Base-by-base conservation (phyloP, 2,113 vertebrate species). In the Malurus cyaneus region DNA sequence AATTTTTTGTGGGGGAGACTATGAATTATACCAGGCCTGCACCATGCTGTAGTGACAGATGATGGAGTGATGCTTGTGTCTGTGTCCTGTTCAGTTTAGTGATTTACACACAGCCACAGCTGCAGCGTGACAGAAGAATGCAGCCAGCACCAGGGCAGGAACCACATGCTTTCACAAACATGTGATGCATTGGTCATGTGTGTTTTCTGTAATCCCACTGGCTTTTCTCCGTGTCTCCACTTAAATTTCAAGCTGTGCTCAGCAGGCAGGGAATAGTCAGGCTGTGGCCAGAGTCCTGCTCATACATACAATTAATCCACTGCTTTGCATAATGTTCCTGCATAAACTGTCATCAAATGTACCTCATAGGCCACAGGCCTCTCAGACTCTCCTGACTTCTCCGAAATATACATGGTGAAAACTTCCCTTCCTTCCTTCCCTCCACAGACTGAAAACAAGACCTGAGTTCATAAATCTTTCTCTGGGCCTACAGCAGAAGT, bases 1-100 rank as follows among this genome's bases (percentile, higher is more conserved):
- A 59, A 3, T 61, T 44, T 72, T 42, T 36, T 0, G 0, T 39
- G 2, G 2, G 11, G 8, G 17, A n/a, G 8, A 32, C 6, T 31
- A 11, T 14, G 11, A 46, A 6, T 39, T 42, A 39, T 73, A 11
- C 29, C 52, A 54, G 44, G 47, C 28, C 11, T 6, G 47, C 69
- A 14, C 13, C 6, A 4, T 8, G 32, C 26, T 42, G 18, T 25
- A 42, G n/a, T 28, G 34, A 11, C 25, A 60, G 42, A 34, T 18
- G 56, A 23, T 42, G 28, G 34, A 53, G 24, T 46, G 54, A 8
- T n/a, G 42, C 17, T 44, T 24, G 15, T 42, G 29, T 54, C 25
- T n/a, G 3, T 16, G n/a, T 44, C 13, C 77, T 73, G 20, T 28
- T 60, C 16, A 21, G 9, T 60, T 74, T 23, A 36, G 19, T 53